A percentile compares a stretch with the other conserved stretches of the same genome.
Evolutionary conservation across 2,888 invertebrate species (phyloP).

Genomic region (Erebia ligea): DNA sequence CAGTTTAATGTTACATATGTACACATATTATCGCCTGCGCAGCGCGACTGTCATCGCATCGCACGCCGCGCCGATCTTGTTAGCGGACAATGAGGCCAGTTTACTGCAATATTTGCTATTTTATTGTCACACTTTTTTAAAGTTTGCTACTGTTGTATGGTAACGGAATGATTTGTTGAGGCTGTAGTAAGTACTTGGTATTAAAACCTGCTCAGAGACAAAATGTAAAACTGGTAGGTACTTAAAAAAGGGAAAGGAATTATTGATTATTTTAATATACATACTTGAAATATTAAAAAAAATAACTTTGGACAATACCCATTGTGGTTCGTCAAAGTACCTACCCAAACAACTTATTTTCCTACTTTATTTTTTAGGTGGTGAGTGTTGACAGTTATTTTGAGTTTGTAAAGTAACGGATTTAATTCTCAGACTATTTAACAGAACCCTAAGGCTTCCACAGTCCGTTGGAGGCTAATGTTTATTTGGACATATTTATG

Average conservation of each 20-base stretch:
- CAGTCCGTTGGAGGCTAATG: conserved; percentile 75
- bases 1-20: conserved; percentile 84
- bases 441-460: conserved; percentile 69
- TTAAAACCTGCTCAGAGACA: too few species aligned
- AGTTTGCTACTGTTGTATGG: conserved; percentile 31
- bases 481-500: conserved; percentile 84
- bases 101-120: conserved; percentile 58
- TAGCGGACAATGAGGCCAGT: conserved; percentile 65
- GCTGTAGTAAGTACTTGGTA: neutral
- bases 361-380: neutral
- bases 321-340: neutral
- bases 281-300: too few species aligned
- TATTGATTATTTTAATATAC: too few species aligned
- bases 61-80: conserved; percentile 60
- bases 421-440: conserved; percentile 39
- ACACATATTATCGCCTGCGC: conserved; percentile 80
- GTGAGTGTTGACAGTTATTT: neutral
- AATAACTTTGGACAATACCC: too few species aligned
- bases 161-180: conserved; percentile 11
- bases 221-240: neutral
- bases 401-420: neutral
- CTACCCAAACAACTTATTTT: neutral
- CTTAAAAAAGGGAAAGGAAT: too few species aligned
- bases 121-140: conserved; percentile 45
- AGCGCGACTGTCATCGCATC: conserved; percentile 69